Percentiles rank a stretch among this genome's conserved stretches.
These are phyloP conservation scores for Trachelus stipa DNA, from an alignment of 2,888 invertebrate genomes.

Conservation along the genomic window DNA sequence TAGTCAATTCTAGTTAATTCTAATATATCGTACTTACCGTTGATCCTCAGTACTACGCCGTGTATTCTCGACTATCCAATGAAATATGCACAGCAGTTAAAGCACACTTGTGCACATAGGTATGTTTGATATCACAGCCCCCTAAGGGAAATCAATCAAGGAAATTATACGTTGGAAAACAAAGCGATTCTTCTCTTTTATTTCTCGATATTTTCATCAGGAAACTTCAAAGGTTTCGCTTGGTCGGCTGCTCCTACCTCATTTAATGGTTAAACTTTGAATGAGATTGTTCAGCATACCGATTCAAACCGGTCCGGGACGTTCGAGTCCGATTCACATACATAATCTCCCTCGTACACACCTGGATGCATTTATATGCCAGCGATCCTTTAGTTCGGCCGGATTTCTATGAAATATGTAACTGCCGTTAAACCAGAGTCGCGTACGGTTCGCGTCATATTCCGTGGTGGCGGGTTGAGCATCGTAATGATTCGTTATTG, in stretches of 20 bases:
- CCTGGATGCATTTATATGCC: background rate
- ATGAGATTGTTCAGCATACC: background rate
- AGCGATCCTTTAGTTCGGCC: background rate
- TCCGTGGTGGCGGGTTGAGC: background rate
- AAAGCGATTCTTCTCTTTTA: background rate
- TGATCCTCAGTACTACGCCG: no score
- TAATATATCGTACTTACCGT: background rate
- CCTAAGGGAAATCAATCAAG: background rate
- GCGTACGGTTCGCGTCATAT: constrained; percentile 4
- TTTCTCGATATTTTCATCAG: background rate
- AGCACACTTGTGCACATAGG: background rate
- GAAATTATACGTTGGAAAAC: background rate
- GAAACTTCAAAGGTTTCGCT: background rate
- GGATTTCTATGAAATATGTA: constrained; percentile 8
- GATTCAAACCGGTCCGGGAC: background rate
- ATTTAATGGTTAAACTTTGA: background rate
- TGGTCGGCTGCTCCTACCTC: background rate
- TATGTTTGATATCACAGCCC: background rate
- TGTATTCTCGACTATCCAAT: background rate
- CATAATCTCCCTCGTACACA: background rate
- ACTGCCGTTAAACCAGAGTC: constrained; percentile 5
- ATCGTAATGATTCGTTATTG: constrained; percentile 30
- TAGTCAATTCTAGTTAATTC: background rate
- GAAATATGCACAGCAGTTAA: background rate
- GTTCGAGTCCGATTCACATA: background rate